phyloP scores from a whole-genome alignment of 2,113 vertebrate species.

The Theristicus caerulescens region DNA sequence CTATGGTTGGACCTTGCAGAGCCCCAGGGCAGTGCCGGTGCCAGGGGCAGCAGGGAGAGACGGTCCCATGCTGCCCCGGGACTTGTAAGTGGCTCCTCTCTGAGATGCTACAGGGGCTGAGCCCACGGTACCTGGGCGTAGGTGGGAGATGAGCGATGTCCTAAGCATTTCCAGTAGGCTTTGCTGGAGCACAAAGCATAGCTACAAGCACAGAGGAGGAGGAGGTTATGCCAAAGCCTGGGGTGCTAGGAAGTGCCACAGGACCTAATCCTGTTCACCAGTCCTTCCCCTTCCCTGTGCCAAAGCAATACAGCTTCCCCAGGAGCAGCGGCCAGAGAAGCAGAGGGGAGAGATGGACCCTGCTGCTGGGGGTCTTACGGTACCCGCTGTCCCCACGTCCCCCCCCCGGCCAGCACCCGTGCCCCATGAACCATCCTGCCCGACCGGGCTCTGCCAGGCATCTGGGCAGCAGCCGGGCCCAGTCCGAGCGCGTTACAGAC shows the following conservation, averaged over 20 bases:
- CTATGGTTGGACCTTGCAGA: background rate
- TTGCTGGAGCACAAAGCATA: background rate
- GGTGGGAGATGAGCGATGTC: background rate
- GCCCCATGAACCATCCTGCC: background rate
- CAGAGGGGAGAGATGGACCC: background rate
- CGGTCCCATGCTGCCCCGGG: background rate
- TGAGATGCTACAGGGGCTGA: background rate
- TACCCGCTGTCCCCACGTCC: fast-evolving
- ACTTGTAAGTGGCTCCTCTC: background rate
- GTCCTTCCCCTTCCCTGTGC: background rate
- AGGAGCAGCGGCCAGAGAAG: background rate
- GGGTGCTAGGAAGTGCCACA: background rate
- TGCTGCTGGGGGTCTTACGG: background rate
- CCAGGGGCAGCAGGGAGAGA: background rate
- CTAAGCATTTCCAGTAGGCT: background rate
- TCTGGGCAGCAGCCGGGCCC: background rate
- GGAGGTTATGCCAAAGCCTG: background rate
- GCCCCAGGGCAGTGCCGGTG: background rate
- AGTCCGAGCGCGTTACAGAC: background rate
- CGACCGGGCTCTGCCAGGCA: background rate
- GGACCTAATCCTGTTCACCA: background rate
- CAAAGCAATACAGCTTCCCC: background rate
- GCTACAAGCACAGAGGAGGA: background rate
- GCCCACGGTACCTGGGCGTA: background rate
- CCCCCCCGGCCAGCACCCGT: background rate